These are phyloP conservation scores for Cryptosula pallasiana DNA, from an alignment of 2,888 invertebrate genomes.

Conservation along the genomic window DNA sequence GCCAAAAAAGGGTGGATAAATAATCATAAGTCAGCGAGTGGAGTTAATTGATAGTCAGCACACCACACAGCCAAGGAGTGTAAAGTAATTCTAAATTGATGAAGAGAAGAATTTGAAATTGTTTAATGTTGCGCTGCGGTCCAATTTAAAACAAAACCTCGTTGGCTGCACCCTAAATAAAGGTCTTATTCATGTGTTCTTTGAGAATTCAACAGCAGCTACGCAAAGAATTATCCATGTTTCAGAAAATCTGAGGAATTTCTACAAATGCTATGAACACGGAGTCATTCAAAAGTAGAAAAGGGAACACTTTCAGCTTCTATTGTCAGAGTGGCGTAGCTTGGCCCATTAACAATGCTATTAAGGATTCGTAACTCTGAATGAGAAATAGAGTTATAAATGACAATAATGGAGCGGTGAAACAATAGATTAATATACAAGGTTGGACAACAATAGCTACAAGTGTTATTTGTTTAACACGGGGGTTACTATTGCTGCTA, in stretches of 20 bases:
- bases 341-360: background rate
- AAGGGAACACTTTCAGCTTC: background rate
- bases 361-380: background rate
- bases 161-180: too few relatives aligned
- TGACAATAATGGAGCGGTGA: background rate
- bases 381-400: background rate
- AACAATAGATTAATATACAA: background rate
- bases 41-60: too few relatives aligned
- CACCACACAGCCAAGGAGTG: too few relatives aligned
- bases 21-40: too few relatives aligned
- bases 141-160: too few relatives aligned
- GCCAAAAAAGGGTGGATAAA: background rate
- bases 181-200: too few relatives aligned
- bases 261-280: background rate
- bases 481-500: slow-evolving; percentile 2
- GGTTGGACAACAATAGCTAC: background rate
- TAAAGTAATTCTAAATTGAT: too few relatives aligned
- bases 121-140: too few relatives aligned
- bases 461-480: background rate
- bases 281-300: background rate
- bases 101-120: too few relatives aligned
- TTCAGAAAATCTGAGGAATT: background rate
- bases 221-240: background rate
- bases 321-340: background rate
- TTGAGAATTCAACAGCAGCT: too few relatives aligned